Base-by-base conservation (phyloP, 2,113 vertebrate genomes). In the Ondatra zibethicus region DNA sequence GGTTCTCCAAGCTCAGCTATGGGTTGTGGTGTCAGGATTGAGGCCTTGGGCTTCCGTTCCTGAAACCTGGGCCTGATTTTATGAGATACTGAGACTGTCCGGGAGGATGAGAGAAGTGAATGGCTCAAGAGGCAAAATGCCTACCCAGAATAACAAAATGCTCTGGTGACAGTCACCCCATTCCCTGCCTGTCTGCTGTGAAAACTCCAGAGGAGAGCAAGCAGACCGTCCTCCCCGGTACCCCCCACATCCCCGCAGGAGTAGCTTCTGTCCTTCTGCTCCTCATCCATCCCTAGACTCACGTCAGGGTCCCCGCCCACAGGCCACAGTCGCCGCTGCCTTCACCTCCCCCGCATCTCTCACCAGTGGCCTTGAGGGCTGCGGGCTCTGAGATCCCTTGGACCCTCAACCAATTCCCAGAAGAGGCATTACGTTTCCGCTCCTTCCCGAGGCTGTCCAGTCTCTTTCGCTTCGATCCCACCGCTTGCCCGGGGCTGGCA, bases 391-490 rank as follows among this genome's bases (percentile, higher is more conserved):
- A 92, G 81, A 95, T 93, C 82, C 2, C 77, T 21, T 73, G 5
- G 84, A 89, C 91, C 96, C 88, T 90, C 92, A 61, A 82, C 73
- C 91, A 81, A 75, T 97, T 97, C 77, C 95, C 92, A 97, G 96
- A 97, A 96, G 96, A 95, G 88, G 93, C 23, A 11, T 63, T 87
- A 81, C 58, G 81, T 95, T 97, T 96, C 96, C 55, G 63, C 92
- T 95, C 88, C 96, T 45, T 75, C 95, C 87, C 17, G n/a, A 75
- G 87, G 88, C 66, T 13, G 63, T 91, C 92, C 23, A 1, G 94
- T 77, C 45, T 96, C 82, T 81, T 12, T 66, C 8, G 45, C 86
- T 89, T 65, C 4, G 0, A 89, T 31, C 76, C 84, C 31, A 36
- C 81, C 7, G 81, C 66, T 95, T 10, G 86, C 96, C 88, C 8